These are phyloP conservation scores for Corella eumyota DNA, from an alignment of 23 tunicate species.

Conservation along the genomic window DNA sequence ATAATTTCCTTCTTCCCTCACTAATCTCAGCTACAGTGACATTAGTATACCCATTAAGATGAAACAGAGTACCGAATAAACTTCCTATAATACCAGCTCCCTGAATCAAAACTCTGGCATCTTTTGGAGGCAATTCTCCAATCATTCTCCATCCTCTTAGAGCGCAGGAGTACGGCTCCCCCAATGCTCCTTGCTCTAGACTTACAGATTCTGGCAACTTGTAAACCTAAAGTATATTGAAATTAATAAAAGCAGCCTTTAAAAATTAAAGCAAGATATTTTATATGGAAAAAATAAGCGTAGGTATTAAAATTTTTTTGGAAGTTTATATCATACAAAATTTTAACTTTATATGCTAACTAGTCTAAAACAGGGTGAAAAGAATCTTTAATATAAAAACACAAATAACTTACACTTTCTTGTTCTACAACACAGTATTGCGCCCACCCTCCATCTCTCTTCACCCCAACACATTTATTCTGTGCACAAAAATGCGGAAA, in stretches of 20 bases:
- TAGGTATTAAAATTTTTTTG: not conserved
- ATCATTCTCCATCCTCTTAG: constrained; percentile 70
- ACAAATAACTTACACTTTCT: constrained; percentile 36
- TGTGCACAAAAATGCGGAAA: constrained; percentile 62
- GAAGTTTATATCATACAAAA: not conserved
- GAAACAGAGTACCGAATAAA: constrained; percentile 53
- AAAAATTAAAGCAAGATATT: too few relatives aligned
- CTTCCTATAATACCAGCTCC: constrained; percentile 97
- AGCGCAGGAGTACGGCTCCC: constrained; percentile 86
- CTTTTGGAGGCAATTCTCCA: constrained; percentile 33
- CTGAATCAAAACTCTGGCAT: constrained; percentile 48
- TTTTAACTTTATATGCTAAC: not conserved
- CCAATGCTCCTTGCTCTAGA: constrained; percentile 54
- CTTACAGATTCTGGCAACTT: constrained; percentile 56
- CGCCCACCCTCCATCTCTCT: constrained; percentile 72
- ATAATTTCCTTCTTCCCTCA: constrained; percentile 54
- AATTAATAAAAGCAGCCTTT: too few relatives aligned
- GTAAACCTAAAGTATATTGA: constrained; percentile 64
- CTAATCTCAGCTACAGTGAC: constrained; percentile 76
- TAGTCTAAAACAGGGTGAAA: too few relatives aligned
- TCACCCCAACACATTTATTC: constrained; percentile 37
- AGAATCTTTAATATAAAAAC: too few relatives aligned
- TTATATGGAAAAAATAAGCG: not conserved
- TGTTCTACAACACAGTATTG: constrained; percentile 54
- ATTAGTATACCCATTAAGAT: constrained; percentile 48